Conservation (phyloP, 2,888 invertebrate species). For the Agrotis ipsilon region DNA sequence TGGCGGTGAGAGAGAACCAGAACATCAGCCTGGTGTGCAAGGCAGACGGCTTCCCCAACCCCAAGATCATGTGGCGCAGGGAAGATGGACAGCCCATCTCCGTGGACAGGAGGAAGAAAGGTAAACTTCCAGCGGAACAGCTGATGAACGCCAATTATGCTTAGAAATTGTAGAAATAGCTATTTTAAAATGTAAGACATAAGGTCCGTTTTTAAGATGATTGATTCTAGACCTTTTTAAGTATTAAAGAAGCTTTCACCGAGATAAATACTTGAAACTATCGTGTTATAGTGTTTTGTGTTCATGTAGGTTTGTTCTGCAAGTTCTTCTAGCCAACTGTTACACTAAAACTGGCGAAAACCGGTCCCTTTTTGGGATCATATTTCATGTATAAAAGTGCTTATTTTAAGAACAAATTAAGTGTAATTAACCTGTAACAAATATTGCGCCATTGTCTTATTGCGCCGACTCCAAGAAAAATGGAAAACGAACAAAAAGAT, state of each 20-base stretch:
- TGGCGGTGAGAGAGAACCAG: constrained; percentile 98
- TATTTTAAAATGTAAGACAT: background rate
- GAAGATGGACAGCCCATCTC: constrained; percentile 97
- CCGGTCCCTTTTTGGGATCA: no score
- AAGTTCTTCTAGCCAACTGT: background rate
- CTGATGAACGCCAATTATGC: background rate
- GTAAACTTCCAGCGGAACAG: constrained; percentile 82
- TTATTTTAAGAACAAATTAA: no score
- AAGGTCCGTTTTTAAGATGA: background rate
- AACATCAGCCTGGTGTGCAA: constrained; percentile 98
- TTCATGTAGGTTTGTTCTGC: background rate
- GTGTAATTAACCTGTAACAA: no score
- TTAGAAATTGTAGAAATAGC: background rate
- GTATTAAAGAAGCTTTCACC: background rate
- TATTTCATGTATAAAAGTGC: background rate
- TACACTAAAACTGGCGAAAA: no score
- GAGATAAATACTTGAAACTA: no score
- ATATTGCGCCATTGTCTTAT: no score
- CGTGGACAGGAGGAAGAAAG: constrained; percentile 96
- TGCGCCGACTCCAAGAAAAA: no score
- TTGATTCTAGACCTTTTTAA: background rate
- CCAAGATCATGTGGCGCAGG: constrained; percentile 98
- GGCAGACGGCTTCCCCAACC: constrained; percentile 97
- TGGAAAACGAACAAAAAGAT: no score
- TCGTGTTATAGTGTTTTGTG: background rate